Conservation (phyloP, 2,797 vertebrate genomes). For the Chelon auratus region DNA sequence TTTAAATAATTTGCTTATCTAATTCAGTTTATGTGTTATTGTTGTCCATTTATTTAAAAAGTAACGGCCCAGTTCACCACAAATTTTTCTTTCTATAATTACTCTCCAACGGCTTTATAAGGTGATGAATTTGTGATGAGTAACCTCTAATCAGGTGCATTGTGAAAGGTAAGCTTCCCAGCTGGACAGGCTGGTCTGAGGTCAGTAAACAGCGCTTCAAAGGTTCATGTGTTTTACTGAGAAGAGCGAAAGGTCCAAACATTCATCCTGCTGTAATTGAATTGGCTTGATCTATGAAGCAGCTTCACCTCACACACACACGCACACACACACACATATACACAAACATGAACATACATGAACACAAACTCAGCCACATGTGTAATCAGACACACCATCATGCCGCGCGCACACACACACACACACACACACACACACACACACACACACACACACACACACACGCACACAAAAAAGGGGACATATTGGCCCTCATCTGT, state of each 20-base stretch:
- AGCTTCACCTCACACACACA: slow-evolving; percentile 19
- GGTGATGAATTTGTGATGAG: neutral
- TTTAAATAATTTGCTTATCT: too few species aligned
- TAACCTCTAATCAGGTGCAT: neutral
- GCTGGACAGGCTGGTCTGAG: slow-evolving; percentile 24
- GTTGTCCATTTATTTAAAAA: too few species aligned
- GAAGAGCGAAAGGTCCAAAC: slow-evolving; percentile 40
- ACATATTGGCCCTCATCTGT: slow-evolving; percentile 66
- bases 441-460: slow-evolving; percentile 44
- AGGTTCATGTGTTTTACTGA: slow-evolving; percentile 57
- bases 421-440: slow-evolving; percentile 45
- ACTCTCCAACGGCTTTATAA: neutral
- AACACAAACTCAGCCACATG: slow-evolving; percentile 5
- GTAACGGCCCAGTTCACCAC: too few species aligned
- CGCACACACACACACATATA: slow-evolving; percentile 5
- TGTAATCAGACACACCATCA: slow-evolving; percentile 11
- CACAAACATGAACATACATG: slow-evolving; percentile 5
- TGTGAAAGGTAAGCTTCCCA: neutral
- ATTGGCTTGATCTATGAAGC: slow-evolving; percentile 33
- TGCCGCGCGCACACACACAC: slow-evolving; percentile 29
- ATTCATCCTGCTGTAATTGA: slow-evolving; percentile 51
- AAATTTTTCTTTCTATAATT: too few species aligned
- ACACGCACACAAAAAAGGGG: slow-evolving; percentile 35
- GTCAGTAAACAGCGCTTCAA: slow-evolving; percentile 52
- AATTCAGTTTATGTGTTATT: too few species aligned